phyloP scores from a whole-genome alignment of 2,797 vertebrate species.

The Pelochelys cantorii region DNA sequence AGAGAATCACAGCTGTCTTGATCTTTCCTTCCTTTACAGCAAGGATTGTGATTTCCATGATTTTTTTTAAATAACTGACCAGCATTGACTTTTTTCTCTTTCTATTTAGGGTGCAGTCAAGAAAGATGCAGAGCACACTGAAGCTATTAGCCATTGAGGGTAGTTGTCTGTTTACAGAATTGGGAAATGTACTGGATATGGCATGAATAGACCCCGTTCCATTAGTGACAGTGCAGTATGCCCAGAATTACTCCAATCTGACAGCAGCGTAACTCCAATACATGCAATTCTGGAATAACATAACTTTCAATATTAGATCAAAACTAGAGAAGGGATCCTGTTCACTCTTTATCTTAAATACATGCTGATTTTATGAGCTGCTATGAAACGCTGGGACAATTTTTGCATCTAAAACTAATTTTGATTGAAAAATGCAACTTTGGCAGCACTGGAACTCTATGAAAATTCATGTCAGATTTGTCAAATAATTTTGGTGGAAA shows the following conservation, averaged over 20 bases:
- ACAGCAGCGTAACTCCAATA: neutral
- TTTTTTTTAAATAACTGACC: neutral
- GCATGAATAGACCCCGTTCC: neutral
- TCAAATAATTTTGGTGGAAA: neutral
- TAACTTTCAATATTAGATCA: conserved; percentile 2
- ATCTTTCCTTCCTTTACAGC: neutral
- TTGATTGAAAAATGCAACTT: neutral
- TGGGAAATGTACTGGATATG: neutral
- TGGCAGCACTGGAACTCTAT: neutral
- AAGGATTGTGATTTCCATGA: neutral
- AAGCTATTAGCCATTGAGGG: neutral
- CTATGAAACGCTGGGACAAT: neutral
- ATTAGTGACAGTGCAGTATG: neutral
- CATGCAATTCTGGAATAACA: neutral
- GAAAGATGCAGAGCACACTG: neutral
- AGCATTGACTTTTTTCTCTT: neutral
- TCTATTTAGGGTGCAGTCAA: neutral
- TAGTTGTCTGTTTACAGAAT: neutral
- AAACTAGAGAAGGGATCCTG: neutral
- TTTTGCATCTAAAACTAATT: neutral
- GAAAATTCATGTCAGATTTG: no score
- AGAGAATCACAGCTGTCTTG: conserved; percentile 19
- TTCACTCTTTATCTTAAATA: neutral
- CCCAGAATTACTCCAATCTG: conserved; percentile 4
- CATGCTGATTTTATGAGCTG: neutral